phyloP scores from a whole-genome alignment of 2,797 vertebrate genomes.

The Synanceia verrucosa region DNA sequence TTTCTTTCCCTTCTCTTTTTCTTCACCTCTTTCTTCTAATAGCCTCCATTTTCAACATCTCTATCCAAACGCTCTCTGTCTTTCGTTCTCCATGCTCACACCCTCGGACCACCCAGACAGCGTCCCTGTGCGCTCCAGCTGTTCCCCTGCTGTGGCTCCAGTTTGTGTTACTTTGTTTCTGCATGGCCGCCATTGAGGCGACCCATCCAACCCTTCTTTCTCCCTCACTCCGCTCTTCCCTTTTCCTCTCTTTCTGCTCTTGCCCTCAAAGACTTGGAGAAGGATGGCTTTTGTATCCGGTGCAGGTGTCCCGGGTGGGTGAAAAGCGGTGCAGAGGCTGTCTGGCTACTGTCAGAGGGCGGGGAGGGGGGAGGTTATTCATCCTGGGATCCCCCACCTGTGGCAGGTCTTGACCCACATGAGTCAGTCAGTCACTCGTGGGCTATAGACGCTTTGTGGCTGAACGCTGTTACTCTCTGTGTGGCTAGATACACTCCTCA shows the following conservation, averaged over 20 bases:
- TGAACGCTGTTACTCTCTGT: conserved; percentile 60
- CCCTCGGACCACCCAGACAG: conserved; percentile 78
- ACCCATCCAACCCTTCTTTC: conserved; percentile 53
- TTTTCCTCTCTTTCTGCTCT: conserved; percentile 55
- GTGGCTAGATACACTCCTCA: conserved; percentile 61
- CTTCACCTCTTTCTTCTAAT: conserved; percentile 29
- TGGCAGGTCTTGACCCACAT: conserved; percentile 79
- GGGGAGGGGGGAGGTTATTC: conserved; percentile 68
- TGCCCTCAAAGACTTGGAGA: conserved; percentile 66
- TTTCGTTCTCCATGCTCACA: conserved; percentile 55
- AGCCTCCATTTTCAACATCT: conserved; percentile 46
- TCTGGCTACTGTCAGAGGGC: conserved; percentile 53
- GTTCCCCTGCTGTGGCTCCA: conserved; percentile 80
- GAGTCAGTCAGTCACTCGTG: conserved; percentile 76
- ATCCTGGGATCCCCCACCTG: conserved; percentile 78
- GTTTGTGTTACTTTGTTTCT: conserved; percentile 87
- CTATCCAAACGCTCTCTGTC: conserved; percentile 42
- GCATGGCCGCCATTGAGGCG: conserved; percentile 72
- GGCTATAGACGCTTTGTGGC: conserved; percentile 66
- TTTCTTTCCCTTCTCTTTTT: neutral
- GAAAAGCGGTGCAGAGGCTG: conserved; percentile 70
- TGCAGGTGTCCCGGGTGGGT: conserved; percentile 84
- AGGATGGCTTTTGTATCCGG: conserved; percentile 80
- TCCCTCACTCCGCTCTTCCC: conserved; percentile 37
- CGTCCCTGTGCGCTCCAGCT: conserved; percentile 80